Percentiles rank a stretch among this genome's conserved stretches.
phyloP scores from a whole-genome alignment of 1,140 invertebrate species.

The Drosophila subobscura region DNA sequence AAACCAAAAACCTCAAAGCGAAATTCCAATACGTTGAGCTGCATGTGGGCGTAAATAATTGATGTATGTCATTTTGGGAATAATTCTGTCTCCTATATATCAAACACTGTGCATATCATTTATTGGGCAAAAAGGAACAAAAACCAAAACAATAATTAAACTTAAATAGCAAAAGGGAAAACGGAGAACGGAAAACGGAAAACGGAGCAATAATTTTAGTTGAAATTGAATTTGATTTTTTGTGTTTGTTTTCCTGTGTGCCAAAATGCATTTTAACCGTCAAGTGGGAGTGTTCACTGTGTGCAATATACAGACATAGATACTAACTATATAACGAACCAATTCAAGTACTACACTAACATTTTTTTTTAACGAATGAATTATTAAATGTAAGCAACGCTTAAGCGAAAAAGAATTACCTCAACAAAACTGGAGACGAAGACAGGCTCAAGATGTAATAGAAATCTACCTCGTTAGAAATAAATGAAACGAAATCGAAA shows the following conservation, averaged over 20 bases:
- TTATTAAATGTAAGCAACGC: constrained; percentile 46
- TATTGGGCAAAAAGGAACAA: constrained; percentile 48
- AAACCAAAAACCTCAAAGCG: neutral
- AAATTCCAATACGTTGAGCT: constrained; percentile 4
- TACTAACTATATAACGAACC: constrained; percentile 1
- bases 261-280: constrained; percentile 22
- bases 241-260: neutral
- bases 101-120: constrained; percentile 77
- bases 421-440: constrained; percentile 28
- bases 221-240: constrained; percentile 53
- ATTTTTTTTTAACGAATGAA: constrained; percentile 33
- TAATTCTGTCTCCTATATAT: constrained; percentile 44
- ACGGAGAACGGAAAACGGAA: neutral
- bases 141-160: constrained; percentile 70
- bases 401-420: constrained; percentile 50
- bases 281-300: constrained; percentile 46
- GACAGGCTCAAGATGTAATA: constrained; percentile 33
- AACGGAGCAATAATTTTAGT: constrained; percentile 74
- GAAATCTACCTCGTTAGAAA: constrained; percentile 72
- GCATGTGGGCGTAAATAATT: constrained; percentile 15
- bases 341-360: constrained; percentile 5
- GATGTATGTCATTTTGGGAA: no score
- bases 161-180: constrained; percentile 67
- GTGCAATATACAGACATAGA: constrained; percentile 60
- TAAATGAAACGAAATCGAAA: constrained; percentile 29